Evolutionary conservation across 2,797 vertebrate species (phyloP).

Genomic region (Glyptemys insculpta): DNA sequence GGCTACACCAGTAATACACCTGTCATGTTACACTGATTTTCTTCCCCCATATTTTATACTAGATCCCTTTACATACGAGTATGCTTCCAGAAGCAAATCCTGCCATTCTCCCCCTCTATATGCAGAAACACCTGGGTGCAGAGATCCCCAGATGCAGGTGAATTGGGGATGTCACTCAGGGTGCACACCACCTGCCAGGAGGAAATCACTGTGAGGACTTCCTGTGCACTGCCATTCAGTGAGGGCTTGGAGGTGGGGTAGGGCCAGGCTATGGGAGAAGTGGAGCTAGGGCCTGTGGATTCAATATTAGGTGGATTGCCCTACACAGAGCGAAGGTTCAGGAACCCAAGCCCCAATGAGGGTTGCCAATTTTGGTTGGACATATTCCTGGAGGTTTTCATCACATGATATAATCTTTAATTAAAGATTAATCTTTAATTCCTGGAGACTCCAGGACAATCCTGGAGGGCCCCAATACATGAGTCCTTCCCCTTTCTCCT

Average conservation of each 20-base stretch:
- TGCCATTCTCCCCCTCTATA: background rate
- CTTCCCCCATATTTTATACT: fast-evolving
- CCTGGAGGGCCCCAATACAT: background rate
- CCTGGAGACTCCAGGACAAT: no score
- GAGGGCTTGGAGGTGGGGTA: background rate
- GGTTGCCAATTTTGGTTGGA: no score
- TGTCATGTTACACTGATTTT: background rate
- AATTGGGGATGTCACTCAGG: background rate
- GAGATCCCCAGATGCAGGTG: background rate
- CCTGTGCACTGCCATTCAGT: fast-evolving
- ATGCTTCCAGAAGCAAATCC: background rate
- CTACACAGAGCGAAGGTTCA: background rate
- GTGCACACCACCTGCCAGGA: background rate
- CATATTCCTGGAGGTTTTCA: no score
- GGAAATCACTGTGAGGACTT: fast-evolving
- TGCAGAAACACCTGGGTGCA: background rate
- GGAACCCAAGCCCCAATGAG: background rate
- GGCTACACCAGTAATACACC: background rate
- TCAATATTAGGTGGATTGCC: background rate
- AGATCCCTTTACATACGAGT: fast-evolving
- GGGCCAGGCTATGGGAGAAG: slow-evolving; percentile 3
- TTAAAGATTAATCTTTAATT: no score
- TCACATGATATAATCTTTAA: no score
- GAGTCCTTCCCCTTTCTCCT: background rate
- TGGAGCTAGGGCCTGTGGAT: background rate